Percentiles rank a stretch among this genome's conserved stretches.
Evolutionary conservation across 1,140 invertebrate genomes (phyloP).

Genomic region (Chironomus striatipennis): DNA sequence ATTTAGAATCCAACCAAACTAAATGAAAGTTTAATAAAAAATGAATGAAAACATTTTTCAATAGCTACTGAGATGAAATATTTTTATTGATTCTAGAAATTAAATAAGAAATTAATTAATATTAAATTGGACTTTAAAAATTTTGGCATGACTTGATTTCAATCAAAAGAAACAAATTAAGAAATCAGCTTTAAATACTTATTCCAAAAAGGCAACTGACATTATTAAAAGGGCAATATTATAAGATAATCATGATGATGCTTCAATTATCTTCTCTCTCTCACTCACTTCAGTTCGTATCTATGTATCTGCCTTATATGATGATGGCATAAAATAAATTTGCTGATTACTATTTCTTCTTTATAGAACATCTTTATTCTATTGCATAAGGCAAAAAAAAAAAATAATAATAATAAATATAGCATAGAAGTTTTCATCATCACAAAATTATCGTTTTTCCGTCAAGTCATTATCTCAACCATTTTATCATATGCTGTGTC

Average conservation of each 20-base stretch:
- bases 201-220: not conserved
- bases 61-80: not conserved
- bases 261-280: not conserved
- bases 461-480: slow-evolving; percentile 4
- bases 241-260: not conserved
- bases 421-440: not conserved
- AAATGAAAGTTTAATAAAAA: not conserved
- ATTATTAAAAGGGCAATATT: not conserved
- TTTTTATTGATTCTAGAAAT: too few relatives aligned
- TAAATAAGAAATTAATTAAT: too few relatives aligned
- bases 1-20: not conserved
- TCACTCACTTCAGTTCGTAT: not conserved
- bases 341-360: slow-evolving; percentile 4
- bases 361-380: not conserved
- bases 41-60: not conserved
- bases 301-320: not conserved
- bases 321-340: not conserved
- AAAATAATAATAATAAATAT: too few relatives aligned
- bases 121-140: too few relatives aligned
- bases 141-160: too few relatives aligned
- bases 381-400: not conserved
- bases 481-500: slow-evolving; percentile 1
- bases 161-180: not conserved
- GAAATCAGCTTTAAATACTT: not conserved
- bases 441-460: slow-evolving; percentile 9